Percentiles rank a stretch among this genome's conserved stretches.
phyloP scores from a whole-genome alignment of 2,113 vertebrate genomes.

The Ondatra zibethicus region DNA sequence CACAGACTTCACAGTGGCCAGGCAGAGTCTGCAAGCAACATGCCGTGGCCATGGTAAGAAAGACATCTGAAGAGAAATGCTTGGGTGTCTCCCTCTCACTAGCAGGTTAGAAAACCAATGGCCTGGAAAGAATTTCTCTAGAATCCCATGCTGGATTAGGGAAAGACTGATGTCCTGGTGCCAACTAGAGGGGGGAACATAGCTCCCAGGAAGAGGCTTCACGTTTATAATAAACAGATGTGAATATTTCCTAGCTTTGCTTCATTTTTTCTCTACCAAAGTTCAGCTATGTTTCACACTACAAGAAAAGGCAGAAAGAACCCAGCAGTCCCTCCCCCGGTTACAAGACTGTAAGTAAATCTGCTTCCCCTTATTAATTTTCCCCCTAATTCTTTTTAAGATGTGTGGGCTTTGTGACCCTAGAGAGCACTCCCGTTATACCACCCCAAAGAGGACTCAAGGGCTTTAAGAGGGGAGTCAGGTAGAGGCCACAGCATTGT shows the following conservation, averaged over 20 bases:
- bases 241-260: not conserved
- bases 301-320: not conserved
- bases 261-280: not conserved
- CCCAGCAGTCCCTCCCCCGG: not conserved
- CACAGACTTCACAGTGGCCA: not conserved
- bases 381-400: not conserved
- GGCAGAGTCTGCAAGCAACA: not conserved
- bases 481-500: not conserved
- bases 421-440: no score
- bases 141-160: no score
- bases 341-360: not conserved
- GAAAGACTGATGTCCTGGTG: not conserved
- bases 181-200: not conserved
- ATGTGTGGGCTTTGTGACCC: not conserved
- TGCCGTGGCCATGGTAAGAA: not conserved
- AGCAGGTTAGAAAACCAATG: not conserved
- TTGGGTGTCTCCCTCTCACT: not conserved
- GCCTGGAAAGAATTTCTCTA: not conserved
- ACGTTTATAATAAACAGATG: not conserved
- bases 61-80: not conserved
- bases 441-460: not conserved
- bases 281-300: not conserved
- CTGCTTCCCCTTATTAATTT: not conserved
- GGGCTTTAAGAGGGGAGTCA: not conserved
- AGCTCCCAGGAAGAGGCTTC: not conserved